A percentile compares a stretch with the other conserved stretches of the same genome.
phyloP scores from a whole-genome alignment of 2,797 vertebrate genomes.

The Betta splendens region DNA sequence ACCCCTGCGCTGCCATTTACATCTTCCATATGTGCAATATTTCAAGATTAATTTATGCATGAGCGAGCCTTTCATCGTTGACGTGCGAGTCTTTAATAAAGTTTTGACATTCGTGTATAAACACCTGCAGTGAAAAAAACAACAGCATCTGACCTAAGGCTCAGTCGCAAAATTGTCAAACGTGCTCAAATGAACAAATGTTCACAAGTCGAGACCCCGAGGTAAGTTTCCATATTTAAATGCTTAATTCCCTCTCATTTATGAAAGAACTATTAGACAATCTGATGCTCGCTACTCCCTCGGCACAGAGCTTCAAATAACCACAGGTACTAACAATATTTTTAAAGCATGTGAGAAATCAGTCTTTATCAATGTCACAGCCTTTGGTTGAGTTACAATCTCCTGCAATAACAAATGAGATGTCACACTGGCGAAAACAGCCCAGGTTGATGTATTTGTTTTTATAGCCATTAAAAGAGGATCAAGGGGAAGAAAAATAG shows the following conservation, averaged over 20 bases:
- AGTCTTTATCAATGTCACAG: constrained; percentile 28
- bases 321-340: constrained; percentile 20
- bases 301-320: constrained; percentile 26
- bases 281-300: constrained; percentile 10
- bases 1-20: constrained; percentile 2
- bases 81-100: constrained; percentile 31
- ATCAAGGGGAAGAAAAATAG: constrained; percentile 30
- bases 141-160: constrained; percentile 40
- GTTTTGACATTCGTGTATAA: constrained; percentile 35
- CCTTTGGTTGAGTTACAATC: constrained; percentile 36
- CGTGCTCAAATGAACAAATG: constrained; percentile 30
- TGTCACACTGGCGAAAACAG: constrained; percentile 35
- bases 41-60: constrained; percentile 14
- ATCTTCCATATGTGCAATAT: background rate
- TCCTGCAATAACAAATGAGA: constrained; percentile 33
- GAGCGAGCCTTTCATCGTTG: constrained; percentile 23
- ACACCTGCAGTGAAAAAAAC: constrained; percentile 17
- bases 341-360: constrained; percentile 26
- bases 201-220: constrained; percentile 41
- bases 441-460: constrained; percentile 26
- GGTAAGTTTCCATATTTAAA: constrained; percentile 40
- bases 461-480: constrained; percentile 30
- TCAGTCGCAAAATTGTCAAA: constrained; percentile 32
- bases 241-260: constrained; percentile 32
- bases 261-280: constrained; percentile 35